A percentile compares a stretch with the other conserved stretches of the same genome.
Evolutionary conservation across 2,888 invertebrate species (phyloP).

Genomic region (Pedicia rivosa): DNA sequence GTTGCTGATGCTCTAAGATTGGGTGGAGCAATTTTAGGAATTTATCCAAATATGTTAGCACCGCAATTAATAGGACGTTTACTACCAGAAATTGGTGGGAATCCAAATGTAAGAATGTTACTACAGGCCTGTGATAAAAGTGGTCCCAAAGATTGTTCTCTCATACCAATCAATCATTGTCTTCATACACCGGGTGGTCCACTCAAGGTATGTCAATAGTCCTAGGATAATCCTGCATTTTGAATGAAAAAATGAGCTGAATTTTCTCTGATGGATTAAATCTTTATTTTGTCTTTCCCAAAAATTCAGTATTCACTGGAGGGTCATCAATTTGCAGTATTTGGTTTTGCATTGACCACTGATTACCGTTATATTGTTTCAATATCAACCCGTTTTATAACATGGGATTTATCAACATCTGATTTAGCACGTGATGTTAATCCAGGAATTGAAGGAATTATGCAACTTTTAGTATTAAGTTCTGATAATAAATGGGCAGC

Average conservation of each 20-base stretch:
- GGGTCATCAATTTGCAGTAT: constrained; percentile 96
- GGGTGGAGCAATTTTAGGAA: constrained; percentile 83
- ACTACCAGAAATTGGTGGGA: constrained; percentile 74
- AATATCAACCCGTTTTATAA: constrained; percentile 91
- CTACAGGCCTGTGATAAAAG: constrained; percentile 81
- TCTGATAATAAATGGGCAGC: constrained; percentile 94
- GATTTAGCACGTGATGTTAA: constrained; percentile 87
- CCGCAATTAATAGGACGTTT: constrained; percentile 86
- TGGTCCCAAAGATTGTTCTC: constrained; percentile 76
- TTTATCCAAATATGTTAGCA: constrained; percentile 90
- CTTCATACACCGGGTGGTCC: constrained; percentile 98
- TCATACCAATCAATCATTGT: constrained; percentile 89
- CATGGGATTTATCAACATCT: constrained; percentile 92
- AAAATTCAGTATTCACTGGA: constrained; percentile 73
- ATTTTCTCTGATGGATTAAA: too few species aligned
- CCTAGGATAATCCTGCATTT: too few species aligned
- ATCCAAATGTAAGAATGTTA: constrained; percentile 70
- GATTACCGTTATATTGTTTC: constrained; percentile 89
- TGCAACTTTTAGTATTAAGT: constrained; percentile 84
- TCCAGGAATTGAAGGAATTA: constrained; percentile 89
- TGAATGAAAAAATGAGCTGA: too few species aligned
- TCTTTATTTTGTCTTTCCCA: constrained; percentile 13
- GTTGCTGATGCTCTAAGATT: constrained; percentile 87
- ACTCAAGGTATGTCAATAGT: constrained; percentile 57
- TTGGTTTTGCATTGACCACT: constrained; percentile 76